A percentile compares a stretch with the other conserved stretches of the same genome.
Conservation (phyloP, 2,888 invertebrate genomes). For the Eupithecia exiguata region DNA sequence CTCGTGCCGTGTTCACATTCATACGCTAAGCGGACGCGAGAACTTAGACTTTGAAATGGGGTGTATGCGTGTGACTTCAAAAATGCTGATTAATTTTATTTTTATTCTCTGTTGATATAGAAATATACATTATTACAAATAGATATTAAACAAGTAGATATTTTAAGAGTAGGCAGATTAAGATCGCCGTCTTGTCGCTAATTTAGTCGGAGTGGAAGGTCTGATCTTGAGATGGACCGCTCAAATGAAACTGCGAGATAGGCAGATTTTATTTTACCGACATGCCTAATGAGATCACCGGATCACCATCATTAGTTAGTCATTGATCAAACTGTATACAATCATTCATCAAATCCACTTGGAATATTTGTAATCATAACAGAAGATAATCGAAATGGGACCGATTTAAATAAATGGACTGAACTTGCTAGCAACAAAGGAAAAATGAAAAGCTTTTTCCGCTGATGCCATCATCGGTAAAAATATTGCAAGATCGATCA, state of each 20-base stretch:
- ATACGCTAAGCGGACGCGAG: slow-evolving; percentile 26
- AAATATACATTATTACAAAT: no score
- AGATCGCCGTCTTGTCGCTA: not conserved
- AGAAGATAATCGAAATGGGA: not conserved
- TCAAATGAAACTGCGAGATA: no score
- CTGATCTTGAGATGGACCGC: not conserved
- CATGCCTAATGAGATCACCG: not conserved
- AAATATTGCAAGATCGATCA: slow-evolving; percentile 6
- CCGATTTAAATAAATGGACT: not conserved
- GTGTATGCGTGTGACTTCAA: no score
- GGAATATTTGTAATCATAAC: not conserved
- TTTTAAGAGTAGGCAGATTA: no score
- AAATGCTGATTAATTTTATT: no score
- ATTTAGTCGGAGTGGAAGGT: not conserved
- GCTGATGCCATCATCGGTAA: slow-evolving; percentile 4
- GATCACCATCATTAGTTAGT: not conserved
- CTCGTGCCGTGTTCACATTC: slow-evolving; percentile 35
- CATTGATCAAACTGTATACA: not conserved
- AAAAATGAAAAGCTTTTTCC: not conserved
- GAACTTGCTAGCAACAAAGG: not conserved
- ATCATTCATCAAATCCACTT: not conserved
- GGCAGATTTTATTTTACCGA: no score
- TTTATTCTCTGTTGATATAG: no score
- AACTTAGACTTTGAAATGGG: slow-evolving; percentile 23
- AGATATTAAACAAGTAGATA: no score